Evolutionary conservation across 2,113 vertebrate genomes (phyloP), one percentile per base, ranked within the genome.

Genomic region (Nesoenas mayeri): DNA sequence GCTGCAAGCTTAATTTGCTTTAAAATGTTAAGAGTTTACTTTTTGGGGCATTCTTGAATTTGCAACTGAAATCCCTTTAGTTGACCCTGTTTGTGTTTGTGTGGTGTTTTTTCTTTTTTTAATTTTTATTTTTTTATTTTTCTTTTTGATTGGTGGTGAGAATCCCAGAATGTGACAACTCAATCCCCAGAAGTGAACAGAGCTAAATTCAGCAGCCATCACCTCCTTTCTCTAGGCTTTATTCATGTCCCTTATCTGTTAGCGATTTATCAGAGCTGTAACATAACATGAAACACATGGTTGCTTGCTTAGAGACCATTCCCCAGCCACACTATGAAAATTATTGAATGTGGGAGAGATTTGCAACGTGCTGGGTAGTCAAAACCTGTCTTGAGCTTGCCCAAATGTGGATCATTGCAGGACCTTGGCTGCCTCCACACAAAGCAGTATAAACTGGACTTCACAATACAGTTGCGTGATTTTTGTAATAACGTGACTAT

Each of bases 181-280:
- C 58, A 71, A 11, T 48, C 47, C n/a, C 31, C 85, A 82, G 58
- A 36, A 66, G 44, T 1, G 9, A 90, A 74, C 47, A 36, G 29
- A 64, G 81, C 72, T 58, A 56, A 91, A 89, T 77, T 70, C 87
- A 91, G 79, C 77, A 84, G 64, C 82, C 92, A 5, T 67, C 82
- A 74, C 85, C 85, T 92, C 79, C 26, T 60, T 89, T 56, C 64
- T 84, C 64, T 38, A 18, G 18, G 57, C 40, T 84, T 88, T 79
- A 65, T n/a, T 94, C 31, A 4, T 6, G 72, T 56, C 38, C 14
- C 66, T 92, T 95, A 94, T 94, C 93, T 90, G 66, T 69, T 78
- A 78, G 82, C n/a, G 48, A 67, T 83, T 88, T 40, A 44, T 95
- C 85, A 90, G 79, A 94, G 87, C 64, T 78, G 82, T 73, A 80